phyloP scores from a whole-genome alignment of 2,888 invertebrate genomes.

The Sabatieria punctata region DNA sequence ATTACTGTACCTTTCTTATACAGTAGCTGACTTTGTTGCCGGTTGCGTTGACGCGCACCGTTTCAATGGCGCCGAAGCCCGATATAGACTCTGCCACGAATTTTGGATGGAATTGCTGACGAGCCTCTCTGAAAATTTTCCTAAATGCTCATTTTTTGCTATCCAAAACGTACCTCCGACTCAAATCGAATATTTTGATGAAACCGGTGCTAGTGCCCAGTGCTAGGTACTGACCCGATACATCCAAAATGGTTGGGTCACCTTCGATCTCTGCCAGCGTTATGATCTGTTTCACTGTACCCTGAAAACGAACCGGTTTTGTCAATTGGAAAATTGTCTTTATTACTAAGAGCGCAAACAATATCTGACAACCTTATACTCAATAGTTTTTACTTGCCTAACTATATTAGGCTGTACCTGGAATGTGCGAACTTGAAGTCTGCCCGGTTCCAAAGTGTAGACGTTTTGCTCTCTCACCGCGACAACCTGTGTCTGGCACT shows the following conservation, averaged over 20 bases:
- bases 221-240: not conserved
- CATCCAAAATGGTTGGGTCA: not conserved
- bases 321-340: too few species aligned
- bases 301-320: too few species aligned
- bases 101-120: not conserved
- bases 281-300: slow-evolving; percentile 1
- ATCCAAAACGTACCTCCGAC: not conserved
- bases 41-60: slow-evolving; percentile 61
- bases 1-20: slow-evolving; percentile 48
- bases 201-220: not conserved
- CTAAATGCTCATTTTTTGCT: too few species aligned
- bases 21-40: slow-evolving; percentile 69
- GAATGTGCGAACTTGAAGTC: not conserved
- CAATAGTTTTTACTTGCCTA: too few species aligned
- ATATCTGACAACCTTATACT: too few species aligned
- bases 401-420: too few species aligned
- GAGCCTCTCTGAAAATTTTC: not conserved
- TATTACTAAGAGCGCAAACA: too few species aligned
- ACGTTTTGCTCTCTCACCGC: not conserved
- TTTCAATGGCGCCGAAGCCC: slow-evolving; percentile 47
- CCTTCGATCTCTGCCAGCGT: not conserved
- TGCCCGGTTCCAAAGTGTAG: not conserved
- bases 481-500: not conserved
- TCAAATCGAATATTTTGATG: not conserved
- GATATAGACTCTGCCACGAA: not conserved